A percentile compares a stretch with the other conserved stretches of the same genome.
These are phyloP conservation scores for Fistularia commersonii DNA, from an alignment of 2,797 vertebrate species.

Conservation along the genomic window DNA sequence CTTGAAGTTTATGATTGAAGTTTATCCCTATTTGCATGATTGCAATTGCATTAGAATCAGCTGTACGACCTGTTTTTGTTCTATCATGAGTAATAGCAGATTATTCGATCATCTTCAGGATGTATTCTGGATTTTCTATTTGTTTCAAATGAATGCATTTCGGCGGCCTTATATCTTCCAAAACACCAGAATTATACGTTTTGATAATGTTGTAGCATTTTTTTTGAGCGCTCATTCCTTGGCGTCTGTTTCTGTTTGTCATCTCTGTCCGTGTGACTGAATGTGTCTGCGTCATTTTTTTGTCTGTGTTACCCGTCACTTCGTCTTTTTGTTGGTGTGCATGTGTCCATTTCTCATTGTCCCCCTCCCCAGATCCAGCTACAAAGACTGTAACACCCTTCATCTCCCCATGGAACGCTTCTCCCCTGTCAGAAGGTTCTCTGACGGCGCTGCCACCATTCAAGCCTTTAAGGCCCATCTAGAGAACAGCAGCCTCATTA, in stretches of 20 bases:
- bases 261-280: constrained; percentile 22
- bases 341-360: constrained; percentile 16
- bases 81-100: no score
- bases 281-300: not conserved
- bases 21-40: no score
- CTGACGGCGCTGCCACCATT: constrained; percentile 93
- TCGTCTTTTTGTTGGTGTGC: constrained; percentile 14
- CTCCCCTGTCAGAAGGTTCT: constrained; percentile 96
- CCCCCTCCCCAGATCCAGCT: constrained; percentile 82
- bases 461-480: constrained; percentile 98
- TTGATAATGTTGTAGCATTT: not conserved
- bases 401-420: constrained; percentile 98
- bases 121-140: no score
- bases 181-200: not conserved
- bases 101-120: no score
- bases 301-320: not conserved
- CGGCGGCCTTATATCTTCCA: no score
- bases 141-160: no score
- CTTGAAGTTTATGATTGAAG: no score
- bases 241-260: constrained; percentile 44
- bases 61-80: no score
- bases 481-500: constrained; percentile 94
- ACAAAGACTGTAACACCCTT: constrained; percentile 98
- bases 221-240: constrained; percentile 23
- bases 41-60: no score